Percentiles rank a stretch among this genome's conserved stretches.
Conservation (phyloP, 2,113 vertebrate species). For the Saguinus midas region DNA sequence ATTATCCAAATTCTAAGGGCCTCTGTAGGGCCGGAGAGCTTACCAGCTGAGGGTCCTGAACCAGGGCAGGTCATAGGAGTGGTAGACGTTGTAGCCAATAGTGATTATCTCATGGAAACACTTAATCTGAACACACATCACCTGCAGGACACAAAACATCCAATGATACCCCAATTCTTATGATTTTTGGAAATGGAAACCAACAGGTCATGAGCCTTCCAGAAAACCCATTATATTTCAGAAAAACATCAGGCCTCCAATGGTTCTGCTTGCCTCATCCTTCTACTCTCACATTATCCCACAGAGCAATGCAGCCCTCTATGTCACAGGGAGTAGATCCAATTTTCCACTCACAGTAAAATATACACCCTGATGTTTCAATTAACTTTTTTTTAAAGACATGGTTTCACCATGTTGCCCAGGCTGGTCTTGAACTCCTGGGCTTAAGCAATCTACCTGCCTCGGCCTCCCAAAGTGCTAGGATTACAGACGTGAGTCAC, state of each 20-base stretch:
- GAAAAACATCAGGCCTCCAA: neutral
- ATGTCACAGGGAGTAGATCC: neutral
- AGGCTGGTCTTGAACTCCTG: too few relatives aligned
- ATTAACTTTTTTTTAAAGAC: neutral
- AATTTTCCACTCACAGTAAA: conserved; percentile 34
- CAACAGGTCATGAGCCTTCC: neutral
- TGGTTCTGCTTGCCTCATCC: neutral
- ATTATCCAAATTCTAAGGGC: neutral
- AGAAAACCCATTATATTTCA: neutral
- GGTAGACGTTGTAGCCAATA: conserved; percentile 98
- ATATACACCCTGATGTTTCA: neutral
- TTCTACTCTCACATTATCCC: neutral
- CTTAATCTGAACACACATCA: conserved; percentile 98
- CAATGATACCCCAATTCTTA: neutral
- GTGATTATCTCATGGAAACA: conserved; percentile 99
- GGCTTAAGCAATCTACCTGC: too few relatives aligned
- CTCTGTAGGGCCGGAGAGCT: conserved; percentile 62
- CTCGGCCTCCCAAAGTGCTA: too few relatives aligned
- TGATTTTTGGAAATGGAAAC: neutral
- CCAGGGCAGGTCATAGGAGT: conserved; percentile 98
- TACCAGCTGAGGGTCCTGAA: conserved; percentile 98
- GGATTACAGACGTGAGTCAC: too few relatives aligned
- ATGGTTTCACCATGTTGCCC: too few relatives aligned
- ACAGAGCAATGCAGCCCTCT: neutral
- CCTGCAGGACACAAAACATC: conserved; percentile 82